Evolutionary conservation across 2,797 vertebrate species (phyloP), one percentile per base, ranked within the genome.

Genomic region (Synanceia verrucosa): DNA sequence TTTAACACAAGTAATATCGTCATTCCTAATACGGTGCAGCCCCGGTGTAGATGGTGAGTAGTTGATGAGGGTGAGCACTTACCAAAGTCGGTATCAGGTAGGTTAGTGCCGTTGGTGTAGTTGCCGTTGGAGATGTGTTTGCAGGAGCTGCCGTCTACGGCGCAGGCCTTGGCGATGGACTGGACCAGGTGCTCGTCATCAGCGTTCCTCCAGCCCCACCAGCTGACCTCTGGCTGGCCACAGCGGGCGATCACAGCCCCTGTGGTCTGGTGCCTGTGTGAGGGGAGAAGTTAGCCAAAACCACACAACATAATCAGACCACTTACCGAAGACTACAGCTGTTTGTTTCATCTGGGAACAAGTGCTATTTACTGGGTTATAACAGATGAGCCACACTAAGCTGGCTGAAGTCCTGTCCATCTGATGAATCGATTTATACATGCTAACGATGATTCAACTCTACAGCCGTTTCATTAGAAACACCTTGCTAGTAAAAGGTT

Each of bases 171-270:
- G 89, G 97, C 97, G 16, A 99, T 96, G 4, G 97, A 98, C 83
- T 99, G 97, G 29, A 99, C 97, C 50, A 98, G 93, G 84, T 98
- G 97, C 74, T 99, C 98, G 0, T 99, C 98, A 1, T 99, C 97
- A 0, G 97, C 96, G 0, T 98, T 99, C 63, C 98, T 95, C 97
- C 97, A 99, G 73, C 98, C 98, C 98, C 98, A 99, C 98, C 98
- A 99, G 91, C 97, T 99, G 88, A 99, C 97, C 90, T 99, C 97
- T 0, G 98, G 98, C 85, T 99, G 98, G n/a, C 97, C 96, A 1
- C 97, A 98, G 83, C 98, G 97, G 14, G 97, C 96, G 18, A 99
- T 99, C 48, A 99, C 98, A 0, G 98, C 96, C 12, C 97, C 98
- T 0, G 97, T 98, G 84, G 90, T 96, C 91, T 95, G 95, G 89